Evolutionary conservation across 1,140 invertebrate genomes (phyloP), one percentile per base, ranked within the genome.

Genomic region (Chlorops oryzae): DNA sequence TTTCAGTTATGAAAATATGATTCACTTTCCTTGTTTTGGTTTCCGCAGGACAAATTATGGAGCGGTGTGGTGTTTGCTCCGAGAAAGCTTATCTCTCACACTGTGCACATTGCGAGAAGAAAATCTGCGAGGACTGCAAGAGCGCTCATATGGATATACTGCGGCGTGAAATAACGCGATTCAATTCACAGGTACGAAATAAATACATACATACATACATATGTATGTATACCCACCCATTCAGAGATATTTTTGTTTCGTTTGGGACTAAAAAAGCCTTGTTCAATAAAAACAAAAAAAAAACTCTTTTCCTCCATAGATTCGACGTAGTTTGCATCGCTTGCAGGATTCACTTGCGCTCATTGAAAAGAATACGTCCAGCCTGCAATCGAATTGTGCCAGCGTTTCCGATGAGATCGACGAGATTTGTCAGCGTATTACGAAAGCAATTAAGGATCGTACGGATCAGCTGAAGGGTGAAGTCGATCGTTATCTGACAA

Each of bases 71-170:
- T 50, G 88, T 95, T 7, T 98, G 96, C 75, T 92, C 90, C 39
- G 92, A 97, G 75, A 97, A 98, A 72, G 84, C 90, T 24, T 92
- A 95, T 68, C 86, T 91, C 56, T 84, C 81, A 21, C 74, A 83
- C 25, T 98, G 95, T 75, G 82, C 85, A 15, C 94, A 98, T 75
- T 98, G 96, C 74, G 91, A 95, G 77, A 86, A 95, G 77, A 87
- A 96, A 82, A 83, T 89, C 66, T 84, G 95, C 80, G 81, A 86
- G 66, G 81, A 92, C 75, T 84, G 96, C 80, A 88, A 94, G 77
- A 86, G 88, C 46, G 88, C 92, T 15, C 96, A 98, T 72, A 88
- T 96, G 82, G 93, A 98, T 67, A 94, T 97, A 42, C 75, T 98
- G 12, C 81, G 93, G 49, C 80, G 92, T 45, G 96, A 98, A 81